Percentiles rank a stretch among this genome's conserved stretches.
Conservation (phyloP, 2,888 invertebrate species). For the Zaprionus obscuricornis region DNA sequence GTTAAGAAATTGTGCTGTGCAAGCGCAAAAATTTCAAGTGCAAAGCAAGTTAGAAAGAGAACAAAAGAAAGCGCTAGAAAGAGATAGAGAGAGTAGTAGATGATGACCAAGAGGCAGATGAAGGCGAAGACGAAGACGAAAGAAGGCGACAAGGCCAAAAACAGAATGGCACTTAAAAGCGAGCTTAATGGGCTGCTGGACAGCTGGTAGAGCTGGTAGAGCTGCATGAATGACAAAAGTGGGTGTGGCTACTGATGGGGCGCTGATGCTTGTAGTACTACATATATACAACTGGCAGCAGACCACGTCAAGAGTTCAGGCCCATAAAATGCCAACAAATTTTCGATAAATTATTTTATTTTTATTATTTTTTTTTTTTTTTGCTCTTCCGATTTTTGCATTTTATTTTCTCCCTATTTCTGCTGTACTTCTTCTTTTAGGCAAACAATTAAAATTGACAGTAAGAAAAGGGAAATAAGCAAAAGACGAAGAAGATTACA, state of each 20-base stretch:
- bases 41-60: slow-evolving; percentile 27
- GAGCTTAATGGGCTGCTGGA: slow-evolving; percentile 64
- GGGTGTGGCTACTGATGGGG: too few relatives aligned
- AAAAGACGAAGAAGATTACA: slow-evolving; percentile 37
- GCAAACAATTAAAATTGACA: slow-evolving; percentile 72
- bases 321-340: slow-evolving; percentile 62
- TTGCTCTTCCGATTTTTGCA: not conserved
- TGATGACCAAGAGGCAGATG: not conserved
- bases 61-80: slow-evolving; percentile 13
- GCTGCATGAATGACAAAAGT: too few relatives aligned
- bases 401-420: slow-evolving; percentile 32
- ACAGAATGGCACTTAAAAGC: slow-evolving; percentile 69
- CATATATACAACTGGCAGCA: not conserved
- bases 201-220: not conserved
- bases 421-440: slow-evolving; percentile 34
- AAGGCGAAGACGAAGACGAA: not conserved
- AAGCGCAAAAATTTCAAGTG: slow-evolving; percentile 71
- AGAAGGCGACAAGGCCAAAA: slow-evolving; percentile 10
- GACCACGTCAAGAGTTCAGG: slow-evolving; percentile 67
- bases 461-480: slow-evolving; percentile 41
- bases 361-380: not conserved
- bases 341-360: slow-evolving; percentile 55
- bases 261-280: slow-evolving; percentile 5
- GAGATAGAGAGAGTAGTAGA: slow-evolving; percentile 3
- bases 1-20: slow-evolving; percentile 62